phyloP scores from a whole-genome alignment of 2,888 invertebrate genomes.

The Phyllotreta cruciferae region DNA sequence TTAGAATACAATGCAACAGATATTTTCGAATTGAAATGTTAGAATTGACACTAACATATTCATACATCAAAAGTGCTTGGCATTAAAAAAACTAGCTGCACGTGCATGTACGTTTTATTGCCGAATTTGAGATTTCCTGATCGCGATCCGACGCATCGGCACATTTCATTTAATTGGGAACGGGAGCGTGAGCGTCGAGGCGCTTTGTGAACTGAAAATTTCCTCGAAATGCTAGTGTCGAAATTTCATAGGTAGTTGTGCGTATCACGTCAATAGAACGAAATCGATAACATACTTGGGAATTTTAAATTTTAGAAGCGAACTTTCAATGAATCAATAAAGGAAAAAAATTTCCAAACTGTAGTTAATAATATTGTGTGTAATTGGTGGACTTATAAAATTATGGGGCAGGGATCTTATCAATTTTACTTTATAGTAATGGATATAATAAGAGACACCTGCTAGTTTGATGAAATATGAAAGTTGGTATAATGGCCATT shows the following conservation, averaged over 20 bases:
- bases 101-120: too few species aligned
- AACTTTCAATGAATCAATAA: not conserved
- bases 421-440: too few species aligned
- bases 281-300: constrained; percentile 6
- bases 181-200: not conserved
- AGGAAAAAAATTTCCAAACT: not conserved
- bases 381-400: not conserved
- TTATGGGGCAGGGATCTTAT: not conserved
- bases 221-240: not conserved
- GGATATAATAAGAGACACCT: not conserved
- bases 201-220: constrained; percentile 4
- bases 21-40: too few species aligned
- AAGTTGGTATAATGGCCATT: not conserved
- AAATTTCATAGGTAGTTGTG: not conserved
- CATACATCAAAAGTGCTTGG: too few species aligned
- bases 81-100: not conserved
- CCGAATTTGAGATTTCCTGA: not conserved
- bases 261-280: not conserved
- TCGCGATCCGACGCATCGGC: not conserved
- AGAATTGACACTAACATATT: too few species aligned
- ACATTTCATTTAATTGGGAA: constrained; percentile 1
- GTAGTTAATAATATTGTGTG: too few species aligned
- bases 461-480: not conserved
- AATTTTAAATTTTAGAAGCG: not conserved
- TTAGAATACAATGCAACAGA: too few species aligned